phyloP scores from a whole-genome alignment of 2,797 vertebrate genomes.

The Paedocypris micromegethes region DNA sequence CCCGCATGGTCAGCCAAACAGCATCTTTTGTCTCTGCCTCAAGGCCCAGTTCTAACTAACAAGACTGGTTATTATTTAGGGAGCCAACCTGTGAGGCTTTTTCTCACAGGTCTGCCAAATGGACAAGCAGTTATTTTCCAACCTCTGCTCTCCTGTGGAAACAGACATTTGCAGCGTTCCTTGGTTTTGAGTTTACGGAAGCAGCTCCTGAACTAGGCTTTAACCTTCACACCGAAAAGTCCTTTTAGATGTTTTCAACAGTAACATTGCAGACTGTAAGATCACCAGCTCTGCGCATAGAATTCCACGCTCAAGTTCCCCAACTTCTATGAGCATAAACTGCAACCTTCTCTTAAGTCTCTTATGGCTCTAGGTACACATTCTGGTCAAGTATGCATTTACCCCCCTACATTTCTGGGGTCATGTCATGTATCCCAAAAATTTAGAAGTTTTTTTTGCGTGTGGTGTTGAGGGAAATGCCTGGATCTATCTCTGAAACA shows the following conservation, averaged over 20 bases:
- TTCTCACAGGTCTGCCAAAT: conserved; percentile 43
- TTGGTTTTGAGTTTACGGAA: conserved; percentile 29
- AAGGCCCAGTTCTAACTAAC: conserved; percentile 56
- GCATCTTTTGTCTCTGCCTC: conserved; percentile 56
- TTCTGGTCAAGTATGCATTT: too few relatives aligned
- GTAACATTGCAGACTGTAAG: conserved; percentile 7
- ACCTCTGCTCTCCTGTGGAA: conserved; percentile 44
- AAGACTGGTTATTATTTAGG: conserved; percentile 50
- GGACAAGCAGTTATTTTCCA: conserved; percentile 47
- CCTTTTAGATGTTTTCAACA: conserved; percentile 29
- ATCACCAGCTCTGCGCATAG: background rate
- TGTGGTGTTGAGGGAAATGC: too few relatives aligned
- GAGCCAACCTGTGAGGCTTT: conserved; percentile 40
- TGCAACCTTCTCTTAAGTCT: too few relatives aligned
- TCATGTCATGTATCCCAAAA: too few relatives aligned
- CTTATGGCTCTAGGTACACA: too few relatives aligned
- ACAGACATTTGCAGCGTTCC: conserved; percentile 33
- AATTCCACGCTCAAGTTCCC: too few relatives aligned
- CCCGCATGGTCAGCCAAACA: conserved; percentile 41
- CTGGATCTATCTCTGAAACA: too few relatives aligned
- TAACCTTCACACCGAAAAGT: conserved; percentile 41
- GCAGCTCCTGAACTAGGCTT: conserved; percentile 25
- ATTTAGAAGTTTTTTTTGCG: too few relatives aligned
- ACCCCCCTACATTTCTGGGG: too few relatives aligned
- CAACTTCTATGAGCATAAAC: too few relatives aligned